Evolutionary conservation across 2,113 vertebrate species (phyloP).

Genomic region (Oryzias melastigma): DNA sequence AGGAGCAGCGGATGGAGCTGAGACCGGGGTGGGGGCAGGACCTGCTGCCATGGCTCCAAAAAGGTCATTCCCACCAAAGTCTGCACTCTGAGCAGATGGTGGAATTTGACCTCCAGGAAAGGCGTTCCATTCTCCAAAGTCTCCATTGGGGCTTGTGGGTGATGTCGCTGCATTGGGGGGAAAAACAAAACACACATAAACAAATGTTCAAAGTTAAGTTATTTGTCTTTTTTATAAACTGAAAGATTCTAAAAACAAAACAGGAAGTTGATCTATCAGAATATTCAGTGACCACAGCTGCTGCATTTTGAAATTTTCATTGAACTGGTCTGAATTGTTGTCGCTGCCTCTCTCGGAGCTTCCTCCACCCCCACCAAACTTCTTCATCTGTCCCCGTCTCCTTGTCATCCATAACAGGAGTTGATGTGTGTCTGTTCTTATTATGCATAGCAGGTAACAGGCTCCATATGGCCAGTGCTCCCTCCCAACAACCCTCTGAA

Average conservation of each 20-base stretch:
- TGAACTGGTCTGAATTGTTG: conserved; percentile 42
- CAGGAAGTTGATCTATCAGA: conserved; percentile 12
- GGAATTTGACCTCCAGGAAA: conserved; percentile 86
- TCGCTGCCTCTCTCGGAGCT: conserved; percentile 36
- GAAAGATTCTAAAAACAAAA: conserved; percentile 1
- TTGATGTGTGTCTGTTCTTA: conserved; percentile 85
- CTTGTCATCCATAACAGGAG: conserved; percentile 84
- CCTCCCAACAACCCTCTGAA: conserved; percentile 78
- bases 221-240: not conserved
- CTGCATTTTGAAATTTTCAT: conserved; percentile 61
- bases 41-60: conserved; percentile 71
- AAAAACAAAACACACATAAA: not conserved
- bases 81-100: conserved; percentile 69
- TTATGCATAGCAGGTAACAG: conserved; percentile 88
- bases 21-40: conserved; percentile 58
- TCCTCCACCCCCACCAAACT: conserved; percentile 51
- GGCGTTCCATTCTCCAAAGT: conserved; percentile 96
- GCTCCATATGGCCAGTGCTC: conserved; percentile 84
- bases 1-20: conserved; percentile 48
- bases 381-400: conserved; percentile 61
- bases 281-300: conserved; percentile 50
- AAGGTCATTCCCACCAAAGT: conserved; percentile 65
- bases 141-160: conserved; percentile 81
- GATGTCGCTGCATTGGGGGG: conserved; percentile 62
- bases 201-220: not conserved